Evolutionary conservation across 2,888 invertebrate species (phyloP).

Genomic region (Oxyteleia sp.): DNA sequence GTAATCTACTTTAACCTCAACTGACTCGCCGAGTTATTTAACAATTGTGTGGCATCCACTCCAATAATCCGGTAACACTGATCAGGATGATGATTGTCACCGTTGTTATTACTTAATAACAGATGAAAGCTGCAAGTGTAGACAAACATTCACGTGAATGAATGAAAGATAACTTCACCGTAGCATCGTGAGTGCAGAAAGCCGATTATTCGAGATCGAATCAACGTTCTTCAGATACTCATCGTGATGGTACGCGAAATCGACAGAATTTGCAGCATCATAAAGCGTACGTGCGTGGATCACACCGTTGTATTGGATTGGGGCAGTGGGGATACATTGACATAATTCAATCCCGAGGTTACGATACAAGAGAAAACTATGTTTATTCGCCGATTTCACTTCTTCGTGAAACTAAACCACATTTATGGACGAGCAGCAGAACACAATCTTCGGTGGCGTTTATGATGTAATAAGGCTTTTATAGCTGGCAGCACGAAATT

Average conservation of each 20-base stretch:
- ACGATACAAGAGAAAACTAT: slow-evolving; percentile 16
- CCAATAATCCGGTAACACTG: neutral
- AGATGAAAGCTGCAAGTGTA: slow-evolving; percentile 23
- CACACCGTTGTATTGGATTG: neutral
- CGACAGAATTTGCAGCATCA: slow-evolving; percentile 1
- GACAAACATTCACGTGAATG: slow-evolving; percentile 38
- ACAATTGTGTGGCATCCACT: slow-evolving; percentile 5
- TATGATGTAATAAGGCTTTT: neutral
- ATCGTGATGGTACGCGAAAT: neutral
- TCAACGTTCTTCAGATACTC: slow-evolving; percentile 9
- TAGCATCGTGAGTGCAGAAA: slow-evolving; percentile 16
- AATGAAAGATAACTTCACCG: slow-evolving; percentile 10
- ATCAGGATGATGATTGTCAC: slow-evolving; percentile 16
- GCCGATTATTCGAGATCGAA: slow-evolving; percentile 11
- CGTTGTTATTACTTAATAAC: slow-evolving; percentile 27
- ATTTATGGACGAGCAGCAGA: slow-evolving; percentile 17
- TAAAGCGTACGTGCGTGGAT: neutral
- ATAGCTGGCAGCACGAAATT: neutral
- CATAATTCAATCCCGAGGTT: slow-evolving; percentile 20
- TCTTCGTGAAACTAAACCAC: slow-evolving; percentile 23
- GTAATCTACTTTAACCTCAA: slow-evolving; percentile 6
- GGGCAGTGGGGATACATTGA: neutral
- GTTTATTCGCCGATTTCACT: slow-evolving; percentile 30
- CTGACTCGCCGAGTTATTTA: slow-evolving; percentile 18
- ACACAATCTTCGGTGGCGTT: neutral